Base-by-base conservation (phyloP, 2,888 invertebrate species). In the Campaea margaritaria region DNA sequence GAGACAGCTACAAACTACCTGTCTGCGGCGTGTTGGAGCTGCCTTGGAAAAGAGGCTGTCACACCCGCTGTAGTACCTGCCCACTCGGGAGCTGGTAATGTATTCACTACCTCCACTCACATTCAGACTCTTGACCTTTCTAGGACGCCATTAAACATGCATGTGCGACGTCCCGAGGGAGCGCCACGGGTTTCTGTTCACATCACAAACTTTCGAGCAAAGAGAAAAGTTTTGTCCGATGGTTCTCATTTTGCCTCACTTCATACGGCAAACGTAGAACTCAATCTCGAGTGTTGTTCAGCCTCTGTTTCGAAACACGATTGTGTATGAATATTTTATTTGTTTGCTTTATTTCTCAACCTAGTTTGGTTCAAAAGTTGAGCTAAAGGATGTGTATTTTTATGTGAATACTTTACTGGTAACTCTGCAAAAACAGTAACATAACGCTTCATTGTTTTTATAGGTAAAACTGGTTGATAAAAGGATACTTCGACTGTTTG, bases 91-190 rank as follows among this genome's bases (percentile, higher is more conserved):
- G 72, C 81, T 83, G 82, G 82, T 90, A 88, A 90, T 89, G 84
- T 89, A 90, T 89, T 90, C 89, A 86, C 85, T 84, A 73, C 79
- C 84, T 83, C 81, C 77, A 78, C 82, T 80, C 81, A 78, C 82
- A 84, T 84, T 82, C 81, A 82, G 81, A 82, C 85, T 87, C 86
- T 89, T 91, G 91, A 91, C 91, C 91, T 91, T 86, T 85, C 84
- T 83, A 89, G 87, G 87, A 86, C 83, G 83, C 83, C 84, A 91
- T 91, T 89, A 91, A 90, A 90, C 86, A 89, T 91, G 90, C 87
- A 91, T 87, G 87, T 80, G 75, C 76, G 76, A 76, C 74, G 79
- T 86, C 89, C 86, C 86, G 70, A 72, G 85, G 83, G 89, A 84
- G 67, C 75, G 81, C 82, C 77, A 74, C 82, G 79, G 79, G 80